Conservation (phyloP, 2,113 vertebrate genomes). For the Larimichthys crocea region DNA sequence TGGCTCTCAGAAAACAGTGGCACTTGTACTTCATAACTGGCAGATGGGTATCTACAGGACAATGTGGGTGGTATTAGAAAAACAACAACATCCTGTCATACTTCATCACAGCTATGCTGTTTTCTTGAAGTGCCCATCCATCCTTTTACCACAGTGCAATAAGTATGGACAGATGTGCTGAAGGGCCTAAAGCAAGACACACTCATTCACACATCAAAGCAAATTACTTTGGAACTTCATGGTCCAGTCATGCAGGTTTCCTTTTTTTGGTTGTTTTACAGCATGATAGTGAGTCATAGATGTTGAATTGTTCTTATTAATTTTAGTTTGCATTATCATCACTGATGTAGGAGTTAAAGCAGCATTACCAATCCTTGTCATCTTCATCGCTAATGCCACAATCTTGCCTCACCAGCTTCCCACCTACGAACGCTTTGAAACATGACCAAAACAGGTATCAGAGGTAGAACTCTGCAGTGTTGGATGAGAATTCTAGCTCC, state of each 20-base stretch:
- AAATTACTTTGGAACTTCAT: constrained; percentile 19
- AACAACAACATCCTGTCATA: constrained; percentile 52
- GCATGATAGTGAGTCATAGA: neutral
- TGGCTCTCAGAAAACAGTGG: constrained; percentile 22
- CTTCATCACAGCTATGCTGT: constrained; percentile 18
- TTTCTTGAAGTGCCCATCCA: constrained; percentile 36
- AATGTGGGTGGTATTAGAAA: constrained; percentile 55
- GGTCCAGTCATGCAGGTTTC: neutral
- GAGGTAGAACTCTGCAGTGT: neutral
- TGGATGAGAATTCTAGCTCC: neutral
- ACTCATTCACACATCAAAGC: constrained; percentile 30
- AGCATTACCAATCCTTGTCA: neutral
- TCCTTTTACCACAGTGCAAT: constrained; percentile 37
- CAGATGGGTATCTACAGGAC: constrained; percentile 33
- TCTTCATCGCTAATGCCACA: constrained; percentile 1
- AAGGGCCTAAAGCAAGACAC: neutral
- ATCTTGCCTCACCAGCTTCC: constrained; percentile 12
- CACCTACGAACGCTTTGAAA: neutral
- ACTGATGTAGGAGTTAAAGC: neutral
- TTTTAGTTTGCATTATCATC: neutral
- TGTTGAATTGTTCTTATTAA: neutral
- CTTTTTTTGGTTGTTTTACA: neutral
- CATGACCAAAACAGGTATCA: neutral
- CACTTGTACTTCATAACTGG: constrained; percentile 43
- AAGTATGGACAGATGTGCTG: constrained; percentile 33